Evolutionary conservation across 2,113 vertebrate genomes (phyloP), one percentile per base, ranked within the genome.

Genomic region (Cheilinus undulatus): DNA sequence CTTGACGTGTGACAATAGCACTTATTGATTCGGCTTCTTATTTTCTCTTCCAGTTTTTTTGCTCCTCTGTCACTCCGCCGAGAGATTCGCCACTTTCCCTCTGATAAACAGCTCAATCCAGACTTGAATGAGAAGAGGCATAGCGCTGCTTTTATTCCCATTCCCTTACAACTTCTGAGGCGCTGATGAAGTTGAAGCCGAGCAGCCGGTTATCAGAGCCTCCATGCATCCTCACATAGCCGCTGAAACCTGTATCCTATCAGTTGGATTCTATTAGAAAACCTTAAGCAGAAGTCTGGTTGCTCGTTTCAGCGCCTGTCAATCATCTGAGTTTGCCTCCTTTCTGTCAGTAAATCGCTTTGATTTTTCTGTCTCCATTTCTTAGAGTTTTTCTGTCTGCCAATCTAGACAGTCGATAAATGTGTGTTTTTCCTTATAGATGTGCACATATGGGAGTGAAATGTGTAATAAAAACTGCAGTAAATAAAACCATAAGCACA

Each of bases 161-260:
- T 71, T 49, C 15, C 26, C 54, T 52, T 62, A 13, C 14, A 56
- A 38, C 43, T 58, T 69, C 76, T 48, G 36, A 69, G 32, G 53
- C 15, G 5, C n/a, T 26, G 59, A 76, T 67, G 52, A 20, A 53
- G 46, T 57, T 56, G 42, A 62, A 23, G 77, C 65, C 70, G 84
- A 73, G 83, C 80, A 54, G 54, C 78, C 83, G 76, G 82, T 85
- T 88, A 91, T 91, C 87, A 42, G 58, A n/a, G 61, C 70, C 61
- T 49, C 71, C 76, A 46, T 74, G 61, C 50, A 27, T 69, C 65
- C 40, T 9, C 56, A 70, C 34, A 61, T n/a, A 62, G 57, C 65
- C 61, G 23, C 19, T 19, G 60, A 42, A 48, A 67, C 64, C 59
- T 69, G 57, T 81, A 70, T 82, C 58, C 73, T 80, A 87, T 84